Conservation (phyloP, 2,113 vertebrate genomes). For the Rhabdornis inornatus region DNA sequence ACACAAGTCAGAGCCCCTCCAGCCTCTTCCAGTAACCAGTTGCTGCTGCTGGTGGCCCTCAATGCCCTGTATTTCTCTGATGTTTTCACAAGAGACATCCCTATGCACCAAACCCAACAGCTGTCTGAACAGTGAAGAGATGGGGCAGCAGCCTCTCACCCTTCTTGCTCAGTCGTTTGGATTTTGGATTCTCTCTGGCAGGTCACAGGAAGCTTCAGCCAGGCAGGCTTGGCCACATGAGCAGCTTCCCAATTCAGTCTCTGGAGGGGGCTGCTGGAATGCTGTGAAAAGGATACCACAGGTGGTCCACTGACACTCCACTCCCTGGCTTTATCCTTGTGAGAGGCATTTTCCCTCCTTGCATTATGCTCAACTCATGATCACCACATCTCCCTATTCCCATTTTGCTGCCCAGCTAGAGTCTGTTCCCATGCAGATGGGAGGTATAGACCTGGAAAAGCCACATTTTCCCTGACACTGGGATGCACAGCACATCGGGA, state of each 20-base stretch:
- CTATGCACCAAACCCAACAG: neutral
- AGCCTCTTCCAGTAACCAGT: neutral
- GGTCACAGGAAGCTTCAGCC: neutral
- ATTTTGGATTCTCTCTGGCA: neutral
- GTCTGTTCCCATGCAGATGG: neutral
- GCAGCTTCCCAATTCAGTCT: neutral
- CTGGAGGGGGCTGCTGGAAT: neutral
- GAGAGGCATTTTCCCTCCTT: neutral
- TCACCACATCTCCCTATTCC: neutral
- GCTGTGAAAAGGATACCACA: neutral
- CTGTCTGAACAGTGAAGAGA: neutral
- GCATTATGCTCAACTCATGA: rapidly evolving
- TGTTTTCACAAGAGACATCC: neutral
- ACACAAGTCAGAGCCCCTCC: rapidly evolving
- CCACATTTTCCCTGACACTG: neutral
- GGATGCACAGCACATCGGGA: rapidly evolving
- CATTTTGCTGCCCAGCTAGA: rapidly evolving
- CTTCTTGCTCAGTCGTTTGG: neutral
- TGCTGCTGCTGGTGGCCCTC: neutral
- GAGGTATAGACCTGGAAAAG: neutral
- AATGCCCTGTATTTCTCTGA: neutral
- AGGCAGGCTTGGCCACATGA: neutral
- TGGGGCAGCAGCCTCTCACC: rapidly evolving
- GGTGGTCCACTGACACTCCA: neutral
- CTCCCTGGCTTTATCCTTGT: neutral